phyloP scores from a whole-genome alignment of 1,140 invertebrate species.

The Polypedilum vanderplanki region DNA sequence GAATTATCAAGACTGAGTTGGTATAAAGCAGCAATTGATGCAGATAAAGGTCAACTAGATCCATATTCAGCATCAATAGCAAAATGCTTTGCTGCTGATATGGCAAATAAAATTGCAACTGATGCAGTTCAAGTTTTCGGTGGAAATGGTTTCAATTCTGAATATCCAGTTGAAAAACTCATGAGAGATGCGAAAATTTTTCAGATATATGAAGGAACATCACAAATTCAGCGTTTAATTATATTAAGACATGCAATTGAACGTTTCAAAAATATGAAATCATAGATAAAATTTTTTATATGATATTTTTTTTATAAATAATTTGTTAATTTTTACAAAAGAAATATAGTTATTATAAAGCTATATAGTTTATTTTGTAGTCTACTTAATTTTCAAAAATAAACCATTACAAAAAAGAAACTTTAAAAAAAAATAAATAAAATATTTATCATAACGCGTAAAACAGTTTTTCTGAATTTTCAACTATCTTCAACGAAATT shows the following conservation, averaged over 20 bases:
- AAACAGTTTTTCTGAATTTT: too few species aligned
- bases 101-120: slow-evolving; percentile 78
- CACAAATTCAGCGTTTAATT: slow-evolving; percentile 80
- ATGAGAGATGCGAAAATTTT: slow-evolving; percentile 91
- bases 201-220: slow-evolving; percentile 85
- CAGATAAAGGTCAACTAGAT: slow-evolving; percentile 54
- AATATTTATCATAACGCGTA: too few species aligned
- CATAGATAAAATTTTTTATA: too few species aligned
- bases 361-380: too few species aligned
- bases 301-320: too few species aligned
- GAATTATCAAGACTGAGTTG: slow-evolving; percentile 68
- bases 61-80: slow-evolving; percentile 73
- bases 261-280: too few species aligned
- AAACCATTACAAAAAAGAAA: too few species aligned
- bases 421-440: too few species aligned
- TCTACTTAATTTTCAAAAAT: too few species aligned
- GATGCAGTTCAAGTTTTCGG: slow-evolving; percentile 85
- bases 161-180: slow-evolving; percentile 86
- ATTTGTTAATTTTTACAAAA: too few species aligned
- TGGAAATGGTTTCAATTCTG: slow-evolving; percentile 76
- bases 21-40: slow-evolving; percentile 67
- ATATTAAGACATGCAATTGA: slow-evolving; percentile 63
- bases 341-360: too few species aligned
- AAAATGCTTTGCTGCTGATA: slow-evolving; percentile 71
- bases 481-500: too few species aligned